Base-by-base conservation (phyloP, 2,888 invertebrate genomes). In the Chromoteleia sp. region DNA sequence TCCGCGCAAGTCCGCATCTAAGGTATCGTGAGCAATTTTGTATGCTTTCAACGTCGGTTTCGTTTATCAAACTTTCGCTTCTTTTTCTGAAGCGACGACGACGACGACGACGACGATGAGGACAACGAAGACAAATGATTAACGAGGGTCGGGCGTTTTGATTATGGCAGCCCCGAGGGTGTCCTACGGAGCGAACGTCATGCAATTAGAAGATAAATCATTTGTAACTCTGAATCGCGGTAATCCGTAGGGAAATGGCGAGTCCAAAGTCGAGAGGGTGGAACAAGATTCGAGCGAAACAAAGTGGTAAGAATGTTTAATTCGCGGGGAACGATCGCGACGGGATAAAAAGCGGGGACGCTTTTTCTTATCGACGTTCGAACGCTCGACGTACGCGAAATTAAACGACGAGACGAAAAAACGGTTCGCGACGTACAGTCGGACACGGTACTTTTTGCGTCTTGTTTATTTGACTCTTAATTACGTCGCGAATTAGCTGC, bases 181-280 rank as follows among this genome's bases (percentile, higher is more conserved):
- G 86, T 85, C 84, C 85, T 81, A 79, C 65, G 79, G 67, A 81
- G 83, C 81, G 83, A 78, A 85, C 88, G 89, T 89, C 90, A 89
- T 88, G 90, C 90, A 89, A 91, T 89, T 90, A 90, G 89, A 88
- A 86, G 89, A 90, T 89, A 89, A 90, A 90, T 90, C 90, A 90
- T 91, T 90, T 88, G 89, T 88, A 88, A 87, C 86, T 86, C 86
- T 82, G 86, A 88, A 90, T 86, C 87, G 85, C 84, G 83, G 84
- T 85, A 82, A 86, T 85, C 85, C 86, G 71, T 68, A 59, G 82
- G 81, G 82, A 85, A 84, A 81, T 59, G 68, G 67, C 67, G 50
- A 39, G 71, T 54, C 67, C 54, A 71, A 71, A 71, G 75, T 71
- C 71, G 61, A 70, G 63, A 78, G 77, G 81, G 81, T 70, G 70